Percentiles rank a stretch among this genome's conserved stretches.
These are phyloP conservation scores for Notolabrus celidotus DNA, from an alignment of 2,797 vertebrate genomes.

Conservation along the genomic window DNA sequence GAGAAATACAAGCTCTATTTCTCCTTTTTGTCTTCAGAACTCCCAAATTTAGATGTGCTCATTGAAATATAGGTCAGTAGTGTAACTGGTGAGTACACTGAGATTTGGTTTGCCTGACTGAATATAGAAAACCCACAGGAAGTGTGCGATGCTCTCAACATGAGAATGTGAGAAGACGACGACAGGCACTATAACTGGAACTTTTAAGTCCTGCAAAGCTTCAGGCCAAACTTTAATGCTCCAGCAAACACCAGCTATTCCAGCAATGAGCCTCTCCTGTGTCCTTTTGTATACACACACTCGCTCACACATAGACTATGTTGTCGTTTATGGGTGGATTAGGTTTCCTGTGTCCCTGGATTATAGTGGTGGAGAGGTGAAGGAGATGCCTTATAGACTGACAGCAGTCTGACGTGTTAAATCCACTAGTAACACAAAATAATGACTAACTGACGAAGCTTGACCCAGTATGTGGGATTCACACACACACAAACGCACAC, in stretches of 20 bases:
- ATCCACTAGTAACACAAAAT: constrained; percentile 24
- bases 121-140: constrained; percentile 28
- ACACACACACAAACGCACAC: constrained; percentile 15
- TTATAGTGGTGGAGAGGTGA: constrained; percentile 13
- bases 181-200: background rate
- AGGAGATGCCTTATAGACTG: constrained; percentile 11
- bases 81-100: background rate
- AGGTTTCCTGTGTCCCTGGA: constrained; percentile 32
- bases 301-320: constrained; percentile 7
- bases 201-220: constrained; percentile 30
- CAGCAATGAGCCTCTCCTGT: constrained; percentile 44
- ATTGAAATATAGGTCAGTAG: background rate
- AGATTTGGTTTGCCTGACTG: background rate
- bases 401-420: constrained; percentile 26
- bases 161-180: background rate
- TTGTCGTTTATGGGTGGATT: constrained; percentile 9
- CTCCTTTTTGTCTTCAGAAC: no score
- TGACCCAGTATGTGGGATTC: constrained; percentile 38
- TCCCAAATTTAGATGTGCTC: background rate
- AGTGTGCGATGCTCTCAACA: background rate
- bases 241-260: constrained; percentile 51
- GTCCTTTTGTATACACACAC: background rate
- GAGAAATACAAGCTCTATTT: no score
- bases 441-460: constrained; percentile 17
- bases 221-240: constrained; percentile 43